phyloP scores from a whole-genome alignment of 2,797 vertebrate species.

The Spinibarbus caldwelli region DNA sequence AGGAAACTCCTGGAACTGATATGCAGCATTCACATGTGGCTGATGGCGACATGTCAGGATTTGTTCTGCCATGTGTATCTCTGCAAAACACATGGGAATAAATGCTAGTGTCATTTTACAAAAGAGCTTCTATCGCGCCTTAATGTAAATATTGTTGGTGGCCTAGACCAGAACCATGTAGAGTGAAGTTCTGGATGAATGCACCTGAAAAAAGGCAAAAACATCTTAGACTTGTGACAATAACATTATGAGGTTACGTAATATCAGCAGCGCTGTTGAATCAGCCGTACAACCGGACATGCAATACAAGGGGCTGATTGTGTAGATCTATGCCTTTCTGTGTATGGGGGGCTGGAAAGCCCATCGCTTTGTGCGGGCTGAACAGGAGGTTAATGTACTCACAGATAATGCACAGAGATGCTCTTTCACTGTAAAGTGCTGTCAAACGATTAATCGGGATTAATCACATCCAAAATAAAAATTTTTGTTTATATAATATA shows the following conservation, averaged over 20 bases:
- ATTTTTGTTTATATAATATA: no score
- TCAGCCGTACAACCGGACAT: conserved; percentile 36
- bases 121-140: conserved; percentile 5
- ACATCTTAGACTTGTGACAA: conserved; percentile 21
- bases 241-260: conserved; percentile 33
- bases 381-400: conserved; percentile 70
- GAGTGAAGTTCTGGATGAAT: conserved; percentile 12
- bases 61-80: conserved; percentile 22
- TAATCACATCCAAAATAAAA: no score
- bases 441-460: no score
- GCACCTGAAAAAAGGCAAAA: conserved; percentile 18
- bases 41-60: conserved; percentile 19
- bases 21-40: conserved; percentile 28
- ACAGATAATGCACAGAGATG: conserved; percentile 68
- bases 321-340: conserved; percentile 38
- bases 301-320: conserved; percentile 48
- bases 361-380: conserved; percentile 66
- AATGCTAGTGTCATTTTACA: conserved; percentile 17
- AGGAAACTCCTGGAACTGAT: conserved; percentile 6
- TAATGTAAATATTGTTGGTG: conserved; percentile 3
- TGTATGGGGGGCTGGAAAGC: conserved; percentile 40
- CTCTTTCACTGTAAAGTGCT: conserved; percentile 65
- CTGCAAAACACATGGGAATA: conserved; percentile 6
- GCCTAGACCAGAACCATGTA: background rate
- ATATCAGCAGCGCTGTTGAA: conserved; percentile 36